Evolutionary conservation across 2,888 invertebrate genomes (phyloP), one percentile per base, ranked within the genome.

Genomic region (Hemaris fuciformis): DNA sequence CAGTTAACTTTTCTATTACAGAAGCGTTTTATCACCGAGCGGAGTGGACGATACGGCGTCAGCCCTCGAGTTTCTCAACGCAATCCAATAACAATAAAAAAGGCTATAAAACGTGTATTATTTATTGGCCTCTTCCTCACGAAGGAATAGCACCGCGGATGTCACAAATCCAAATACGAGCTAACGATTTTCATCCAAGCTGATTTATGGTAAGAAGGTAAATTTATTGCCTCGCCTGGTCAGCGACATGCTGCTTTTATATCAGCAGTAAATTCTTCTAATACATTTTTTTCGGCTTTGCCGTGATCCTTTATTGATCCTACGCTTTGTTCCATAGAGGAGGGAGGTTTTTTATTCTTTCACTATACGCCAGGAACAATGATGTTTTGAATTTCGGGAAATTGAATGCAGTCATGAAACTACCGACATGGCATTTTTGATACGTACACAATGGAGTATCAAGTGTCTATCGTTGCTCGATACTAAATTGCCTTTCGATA

Each of bases 81-180:
- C 83, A 84, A 88, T 87, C 85, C 87, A 88, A 89, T 89, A 86
- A 86, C 84, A 87, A 86, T 89, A 88, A 89, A 89, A 72, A 87
- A 66, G 65, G 77, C 71, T 82, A 85, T 88, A 88, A 88, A 87
- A 84, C 77, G 74, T 81, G 79, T 85, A 86, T 85, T 89, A 89
- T 89, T 88, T 89, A 89, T 89, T 78, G 84, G 73, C 72, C 74
- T 69, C 73, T 66, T 72, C 69, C 71, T 75, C 73, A 75, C 72
- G 75, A 71, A 64, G 62, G 69, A 76, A 76, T 75, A 70, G 75
- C 68, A 66, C 72, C 76, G 68, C 77, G 71, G 78, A 76, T 73
- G 74, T 76, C 70, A 75, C 80, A 74, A 69, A 72, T 75, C 70
- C 65, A n/a, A n/a, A n/a, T n/a, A n/a, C 13, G 38, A 74, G 69